Evolutionary conservation across 1,140 invertebrate genomes (phyloP).

Genomic region (Doryteuthis pealeii): DNA sequence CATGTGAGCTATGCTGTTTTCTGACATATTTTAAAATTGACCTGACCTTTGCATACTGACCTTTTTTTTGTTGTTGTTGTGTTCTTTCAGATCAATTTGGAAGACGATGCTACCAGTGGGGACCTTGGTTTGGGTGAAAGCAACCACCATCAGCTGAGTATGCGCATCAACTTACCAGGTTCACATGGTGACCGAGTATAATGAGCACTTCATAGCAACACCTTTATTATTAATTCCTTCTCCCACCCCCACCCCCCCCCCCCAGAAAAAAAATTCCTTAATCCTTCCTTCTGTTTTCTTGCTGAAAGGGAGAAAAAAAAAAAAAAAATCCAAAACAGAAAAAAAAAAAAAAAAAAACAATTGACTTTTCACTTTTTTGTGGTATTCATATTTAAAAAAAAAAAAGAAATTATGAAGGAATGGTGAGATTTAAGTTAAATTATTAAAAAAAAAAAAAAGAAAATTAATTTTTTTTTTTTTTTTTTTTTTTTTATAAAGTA

Average conservation of each 20-base stretch:
- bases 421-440: no score
- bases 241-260: not conserved
- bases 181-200: not conserved
- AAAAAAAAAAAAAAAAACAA: no score
- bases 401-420: no score
- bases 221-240: not conserved
- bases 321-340: not conserved
- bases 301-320: not conserved
- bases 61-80: not conserved
- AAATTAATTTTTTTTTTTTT: no score
- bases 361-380: no score
- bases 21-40: no score
- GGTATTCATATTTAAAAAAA: no score
- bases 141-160: not conserved
- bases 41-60: no score
- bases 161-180: not conserved
- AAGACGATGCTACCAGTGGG: not conserved
- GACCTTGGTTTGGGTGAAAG: not conserved
- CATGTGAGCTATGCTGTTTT: no score
- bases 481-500: no score
- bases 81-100: constrained; percentile 9
- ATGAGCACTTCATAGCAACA: not conserved
- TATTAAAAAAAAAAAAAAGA: no score
- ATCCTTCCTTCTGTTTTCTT: not conserved
- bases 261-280: not conserved